Evolutionary conservation across 2,113 vertebrate species (phyloP).

Genomic region (Chloroceryle aenea): DNA sequence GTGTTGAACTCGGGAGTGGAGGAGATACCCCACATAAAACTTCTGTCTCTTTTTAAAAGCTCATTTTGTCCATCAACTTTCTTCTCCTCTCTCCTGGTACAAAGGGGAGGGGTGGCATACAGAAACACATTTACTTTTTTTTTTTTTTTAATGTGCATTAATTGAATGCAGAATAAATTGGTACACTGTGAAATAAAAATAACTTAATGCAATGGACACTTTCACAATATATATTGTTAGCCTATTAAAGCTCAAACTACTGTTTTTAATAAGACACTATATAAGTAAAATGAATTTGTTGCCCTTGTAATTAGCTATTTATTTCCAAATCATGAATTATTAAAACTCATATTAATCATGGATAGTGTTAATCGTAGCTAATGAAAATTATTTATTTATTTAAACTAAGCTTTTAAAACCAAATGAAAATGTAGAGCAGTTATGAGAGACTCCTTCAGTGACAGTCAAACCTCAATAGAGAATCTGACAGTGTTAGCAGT

Average conservation of each 20-base stretch:
- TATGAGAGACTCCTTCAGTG: background rate
- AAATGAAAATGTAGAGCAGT: background rate
- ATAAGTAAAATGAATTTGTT: constrained; percentile 1
- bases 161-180: constrained; percentile 15
- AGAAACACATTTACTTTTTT: background rate
- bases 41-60: background rate
- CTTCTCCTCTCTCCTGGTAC: background rate
- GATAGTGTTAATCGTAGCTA: background rate
- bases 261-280: background rate
- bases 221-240: constrained; percentile 51
- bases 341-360: background rate
- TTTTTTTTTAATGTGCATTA: background rate
- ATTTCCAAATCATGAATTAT: constrained; percentile 38
- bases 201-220: constrained; percentile 19
- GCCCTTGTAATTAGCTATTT: constrained; percentile 16
- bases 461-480: background rate
- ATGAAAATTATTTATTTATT: background rate
- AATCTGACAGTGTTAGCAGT: constrained; percentile 28
- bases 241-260: background rate
- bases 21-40: background rate
- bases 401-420: background rate
- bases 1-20: background rate
- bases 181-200: constrained; percentile 14
- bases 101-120: background rate
- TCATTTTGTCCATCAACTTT: background rate